phyloP scores from a whole-genome alignment of 2,113 vertebrate species.

The Motacilla tschutschensis region DNA sequence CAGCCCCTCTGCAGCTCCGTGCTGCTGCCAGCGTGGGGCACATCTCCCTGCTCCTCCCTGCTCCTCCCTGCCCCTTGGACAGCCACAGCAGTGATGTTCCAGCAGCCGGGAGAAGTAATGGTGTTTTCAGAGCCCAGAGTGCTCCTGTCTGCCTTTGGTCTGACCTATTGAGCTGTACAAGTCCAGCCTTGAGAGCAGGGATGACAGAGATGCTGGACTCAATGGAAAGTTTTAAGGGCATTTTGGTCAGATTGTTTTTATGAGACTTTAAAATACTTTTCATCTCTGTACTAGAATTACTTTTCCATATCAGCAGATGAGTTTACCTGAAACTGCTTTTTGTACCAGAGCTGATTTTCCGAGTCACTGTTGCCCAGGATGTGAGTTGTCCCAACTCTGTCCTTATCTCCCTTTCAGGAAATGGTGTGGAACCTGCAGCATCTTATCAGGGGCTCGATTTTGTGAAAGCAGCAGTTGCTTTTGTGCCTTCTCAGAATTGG shows the following conservation, averaged over 20 bases:
- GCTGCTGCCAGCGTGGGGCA: accelerated
- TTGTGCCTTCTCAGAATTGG: neutral
- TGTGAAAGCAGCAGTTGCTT: neutral
- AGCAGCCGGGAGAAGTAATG: neutral
- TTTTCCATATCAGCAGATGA: slow-evolving; percentile 2
- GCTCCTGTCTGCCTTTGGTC: neutral
- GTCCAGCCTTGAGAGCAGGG: neutral
- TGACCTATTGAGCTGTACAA: neutral
- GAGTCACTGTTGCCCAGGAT: neutral
- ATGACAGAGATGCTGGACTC: neutral
- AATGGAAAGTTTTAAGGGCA: neutral
- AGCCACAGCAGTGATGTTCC: neutral
- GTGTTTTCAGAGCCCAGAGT: neutral
- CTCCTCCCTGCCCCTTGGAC: neutral
- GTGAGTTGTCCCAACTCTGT: neutral
- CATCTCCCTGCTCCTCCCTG: neutral
- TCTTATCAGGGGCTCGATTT: slow-evolving; percentile 15
- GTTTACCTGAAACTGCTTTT: neutral
- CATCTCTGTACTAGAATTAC: neutral
- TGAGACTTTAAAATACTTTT: neutral
- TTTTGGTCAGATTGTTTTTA: slow-evolving; percentile 7
- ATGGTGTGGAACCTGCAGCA: neutral
- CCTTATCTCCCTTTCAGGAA: slow-evolving; percentile 22
- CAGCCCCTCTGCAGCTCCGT: neutral
- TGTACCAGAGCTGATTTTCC: neutral